Base-by-base conservation (phyloP, 2,888 invertebrate species). In the Phaonia tiefii region DNA sequence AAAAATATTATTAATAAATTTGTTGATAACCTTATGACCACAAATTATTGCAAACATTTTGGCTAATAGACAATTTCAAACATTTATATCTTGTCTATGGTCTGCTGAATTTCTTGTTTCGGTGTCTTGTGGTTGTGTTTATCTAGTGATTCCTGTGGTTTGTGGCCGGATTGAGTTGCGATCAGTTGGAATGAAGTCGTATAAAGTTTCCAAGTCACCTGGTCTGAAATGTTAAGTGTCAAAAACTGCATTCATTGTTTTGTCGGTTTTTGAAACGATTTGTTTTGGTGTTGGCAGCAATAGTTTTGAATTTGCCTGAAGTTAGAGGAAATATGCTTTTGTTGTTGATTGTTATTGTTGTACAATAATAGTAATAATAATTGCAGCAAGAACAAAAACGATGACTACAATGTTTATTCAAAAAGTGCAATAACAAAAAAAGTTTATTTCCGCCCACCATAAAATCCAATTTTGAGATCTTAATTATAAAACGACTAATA, bases 1-100 rank as follows among this genome's bases (percentile, higher is more conserved):
- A 77, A 77, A 60, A 81, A 81, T 81, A 81, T 81, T 81, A 81
- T 77, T 81, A 77, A 81, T 81, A 81, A 81, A 81, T 81, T 75
- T 81, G 74, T 77, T 81, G 80, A 81, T 81, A 81, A 81, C 80
- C 80, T 77, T 74, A 60, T 81, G 77, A 81, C 80, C 80, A 77
- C 80, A 81, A 81, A 81, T 81, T 81, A 77, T 81, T 77, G 49
- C 80, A 71, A 81, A 81, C 75, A 67, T 80, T 69, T 77, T 71
- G 77, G 74, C 80, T 80, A 77, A 77, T 81, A 81, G 80, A 81
- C 80, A 74, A 71, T 71, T 67, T 17, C 46, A 46, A 71, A 75
- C 80, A 77, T 77, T 81, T 71, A 76, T 73, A 75, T 75, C 44
- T 49, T 73, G 80, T 51, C 46, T 17, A 73, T 81, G 74, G 71